phyloP scores from a whole-genome alignment of 2,888 invertebrate genomes.

The Eupithecia pulchellata region DNA sequence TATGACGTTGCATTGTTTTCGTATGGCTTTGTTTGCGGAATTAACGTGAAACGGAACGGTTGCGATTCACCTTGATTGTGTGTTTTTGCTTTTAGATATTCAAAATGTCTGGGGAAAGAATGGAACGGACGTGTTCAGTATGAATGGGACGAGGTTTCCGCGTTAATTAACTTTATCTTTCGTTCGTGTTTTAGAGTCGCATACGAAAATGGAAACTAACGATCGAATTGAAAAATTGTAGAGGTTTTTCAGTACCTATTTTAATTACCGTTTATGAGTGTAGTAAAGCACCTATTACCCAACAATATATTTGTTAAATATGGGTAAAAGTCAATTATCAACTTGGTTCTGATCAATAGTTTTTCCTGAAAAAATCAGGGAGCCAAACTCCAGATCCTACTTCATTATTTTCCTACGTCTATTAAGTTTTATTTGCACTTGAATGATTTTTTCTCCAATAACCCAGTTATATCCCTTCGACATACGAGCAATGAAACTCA shows the following conservation, averaged over 20 bases:
- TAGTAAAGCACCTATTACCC: background rate
- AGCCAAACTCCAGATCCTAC: background rate
- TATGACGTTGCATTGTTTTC: constrained; percentile 46
- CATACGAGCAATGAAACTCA: constrained; percentile 16
- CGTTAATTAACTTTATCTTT: constrained; percentile 24
- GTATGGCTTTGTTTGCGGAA: constrained; percentile 38
- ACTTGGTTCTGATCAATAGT: too few species aligned
- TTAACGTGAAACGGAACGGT: constrained; percentile 30
- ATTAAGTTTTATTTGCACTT: background rate
- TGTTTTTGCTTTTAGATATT: constrained; percentile 31
- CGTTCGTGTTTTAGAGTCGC: background rate
- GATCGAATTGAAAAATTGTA: too few species aligned
- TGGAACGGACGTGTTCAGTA: constrained; percentile 17
- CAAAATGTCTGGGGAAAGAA: constrained; percentile 26
- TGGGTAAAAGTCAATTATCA: background rate
- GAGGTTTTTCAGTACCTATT: too few species aligned
- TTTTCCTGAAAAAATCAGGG: background rate
- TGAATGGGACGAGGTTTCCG: constrained; percentile 23
- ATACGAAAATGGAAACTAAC: background rate
- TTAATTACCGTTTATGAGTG: background rate
- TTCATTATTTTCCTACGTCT: background rate
- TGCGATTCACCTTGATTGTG: constrained; percentile 31
- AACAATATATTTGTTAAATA: background rate
- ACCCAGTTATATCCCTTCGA: background rate
- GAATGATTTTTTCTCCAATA: background rate